Percentiles rank a stretch among this genome's conserved stretches.
Evolutionary conservation across 2,797 vertebrate species (phyloP).

Genomic region (Cossypha caffra): DNA sequence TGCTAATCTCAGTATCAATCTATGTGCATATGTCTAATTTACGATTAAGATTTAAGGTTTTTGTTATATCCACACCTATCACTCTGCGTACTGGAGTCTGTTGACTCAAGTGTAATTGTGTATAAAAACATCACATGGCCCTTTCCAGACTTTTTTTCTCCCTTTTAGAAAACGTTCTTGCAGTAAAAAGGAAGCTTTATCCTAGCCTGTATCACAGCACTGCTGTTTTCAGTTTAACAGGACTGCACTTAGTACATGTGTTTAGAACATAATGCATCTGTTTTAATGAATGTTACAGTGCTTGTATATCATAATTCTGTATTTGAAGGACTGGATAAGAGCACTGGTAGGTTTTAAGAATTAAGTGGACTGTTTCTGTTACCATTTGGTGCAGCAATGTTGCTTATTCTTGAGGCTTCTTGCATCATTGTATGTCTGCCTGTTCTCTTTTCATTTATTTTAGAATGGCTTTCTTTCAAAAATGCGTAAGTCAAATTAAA

Average conservation of each 20-base stretch:
- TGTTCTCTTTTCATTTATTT: not conserved
- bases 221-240: not conserved
- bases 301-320: no score
- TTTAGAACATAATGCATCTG: not conserved
- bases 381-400: not conserved
- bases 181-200: not conserved
- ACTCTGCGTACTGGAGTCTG: not conserved
- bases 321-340: not conserved
- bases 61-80: not conserved
- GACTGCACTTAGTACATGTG: not conserved
- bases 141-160: not conserved
- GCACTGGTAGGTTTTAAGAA: not conserved
- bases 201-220: not conserved
- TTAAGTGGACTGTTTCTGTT: not conserved
- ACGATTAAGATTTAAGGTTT: not conserved
- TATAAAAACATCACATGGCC: not conserved
- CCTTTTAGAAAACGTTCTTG: not conserved
- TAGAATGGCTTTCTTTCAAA: not conserved
- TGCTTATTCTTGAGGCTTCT: not conserved
- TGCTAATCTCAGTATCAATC: not conserved
- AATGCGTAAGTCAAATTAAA: accelerated
- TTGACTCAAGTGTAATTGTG: not conserved
- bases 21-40: not conserved
- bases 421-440: not conserved
- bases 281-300: not conserved